Evolutionary conservation across 2,888 invertebrate genomes (phyloP), one percentile per base, ranked within the genome.

Genomic region (Taenaris catops): DNA sequence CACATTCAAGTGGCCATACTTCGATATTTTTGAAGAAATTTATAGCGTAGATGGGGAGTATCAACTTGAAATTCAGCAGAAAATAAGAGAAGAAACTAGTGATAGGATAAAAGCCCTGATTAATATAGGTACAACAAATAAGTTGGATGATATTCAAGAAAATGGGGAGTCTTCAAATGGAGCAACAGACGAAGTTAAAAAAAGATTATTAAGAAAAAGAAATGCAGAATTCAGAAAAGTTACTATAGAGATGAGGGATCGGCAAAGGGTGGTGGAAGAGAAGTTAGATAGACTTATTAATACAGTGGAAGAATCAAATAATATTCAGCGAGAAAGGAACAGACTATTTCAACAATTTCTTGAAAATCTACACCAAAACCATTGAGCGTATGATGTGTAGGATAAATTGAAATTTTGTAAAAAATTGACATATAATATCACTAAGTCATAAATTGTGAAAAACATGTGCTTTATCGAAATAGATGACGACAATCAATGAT

Each of bases 291-390:
- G 69, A 38, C 42, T 86, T 49, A 78, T 86, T 35, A 73, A 63
- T 63, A 78, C 83, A 44, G 83, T 86, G 21, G 75, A 83, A 56
- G 83, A 84, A 54, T 86, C 86, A 16, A 86, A 86, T 49, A 70
- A 47, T 39, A 86, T 86, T 50, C 86, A 86, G 46, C 64, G 63
- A 37, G 83, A 86, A 46, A 58, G 86, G 39, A 86, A 86, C 48
- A 64, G 56, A 37, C 41, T 86, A 5, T 86, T 86, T 55, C 67
- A 81, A 49, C 69, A 76, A 37, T 86, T 81, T 51, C 53, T 86
- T 18, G 72, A 71, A 34, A 73, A 63, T 39, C 50, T 80, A 4
- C 62, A 70, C 34, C 63, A 58, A 34, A 62, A 65, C 40, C 48
- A 45, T 16, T 31, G 20, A 20, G 14, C 10, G 3, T 8, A 3